Percentiles rank a stretch among this genome's conserved stretches.
Evolutionary conservation across 2,888 invertebrate genomes (phyloP).

Genomic region (Cerastis leucographa): DNA sequence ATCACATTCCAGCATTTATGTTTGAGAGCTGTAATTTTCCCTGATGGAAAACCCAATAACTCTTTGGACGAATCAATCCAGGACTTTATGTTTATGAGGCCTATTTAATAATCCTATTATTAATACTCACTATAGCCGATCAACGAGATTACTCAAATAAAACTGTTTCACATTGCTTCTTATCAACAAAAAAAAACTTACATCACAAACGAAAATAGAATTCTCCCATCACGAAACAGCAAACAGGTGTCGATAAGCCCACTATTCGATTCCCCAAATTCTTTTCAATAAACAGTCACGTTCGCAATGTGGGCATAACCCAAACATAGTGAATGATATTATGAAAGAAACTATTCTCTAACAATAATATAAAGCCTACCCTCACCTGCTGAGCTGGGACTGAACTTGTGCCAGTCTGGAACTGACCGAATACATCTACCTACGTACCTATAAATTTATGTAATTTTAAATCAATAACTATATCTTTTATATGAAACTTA

Average conservation of each 20-base stretch:
- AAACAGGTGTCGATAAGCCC: slow-evolving; percentile 41
- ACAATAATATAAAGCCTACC: neutral
- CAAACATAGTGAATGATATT: slow-evolving; percentile 7
- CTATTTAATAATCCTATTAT: neutral
- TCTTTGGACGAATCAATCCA: neutral
- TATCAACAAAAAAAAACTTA: slow-evolving; percentile 8
- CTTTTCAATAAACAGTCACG: slow-evolving; percentile 49
- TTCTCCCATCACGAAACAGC: neutral
- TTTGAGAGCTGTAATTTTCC: neutral
- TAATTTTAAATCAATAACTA: neutral
- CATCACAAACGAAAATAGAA: slow-evolving; percentile 34
- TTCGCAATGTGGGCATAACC: slow-evolving; percentile 10
- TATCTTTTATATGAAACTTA: neutral
- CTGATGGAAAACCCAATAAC: neutral
- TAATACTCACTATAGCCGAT: neutral
- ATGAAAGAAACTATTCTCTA: slow-evolving; percentile 7
- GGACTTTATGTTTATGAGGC: too few relatives aligned
- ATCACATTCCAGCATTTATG: neutral
- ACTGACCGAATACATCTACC: neutral
- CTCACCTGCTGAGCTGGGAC: neutral
- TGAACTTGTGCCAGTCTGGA: neutral
- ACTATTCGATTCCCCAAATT: slow-evolving; percentile 18
- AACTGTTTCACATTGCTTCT: neutral
- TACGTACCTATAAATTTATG: neutral
- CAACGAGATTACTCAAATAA: neutral